Conservation (phyloP, 2,888 invertebrate genomes). For the Trilocha varians region DNA sequence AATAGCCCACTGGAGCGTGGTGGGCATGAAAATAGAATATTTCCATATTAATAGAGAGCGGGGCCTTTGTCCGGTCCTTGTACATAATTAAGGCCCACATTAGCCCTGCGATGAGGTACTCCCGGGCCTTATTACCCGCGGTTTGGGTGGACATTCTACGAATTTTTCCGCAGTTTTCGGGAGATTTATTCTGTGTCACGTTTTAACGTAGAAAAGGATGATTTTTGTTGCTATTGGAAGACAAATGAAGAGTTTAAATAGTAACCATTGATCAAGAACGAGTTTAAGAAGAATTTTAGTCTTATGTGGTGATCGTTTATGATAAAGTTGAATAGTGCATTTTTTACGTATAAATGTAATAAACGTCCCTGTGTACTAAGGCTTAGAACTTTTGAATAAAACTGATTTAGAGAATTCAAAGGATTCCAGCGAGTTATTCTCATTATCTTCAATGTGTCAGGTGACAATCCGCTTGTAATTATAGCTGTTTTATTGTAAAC, state of each 20-base stretch:
- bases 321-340: too few relatives aligned
- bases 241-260: too few relatives aligned
- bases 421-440: not conserved
- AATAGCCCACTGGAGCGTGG: not conserved
- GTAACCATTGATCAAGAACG: too few relatives aligned
- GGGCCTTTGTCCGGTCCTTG: constrained; percentile 21
- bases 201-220: not conserved
- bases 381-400: too few relatives aligned
- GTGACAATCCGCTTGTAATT: too few relatives aligned
- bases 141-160: not conserved
- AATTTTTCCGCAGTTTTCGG: not conserved
- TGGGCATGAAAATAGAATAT: constrained; percentile 29
- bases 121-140: constrained; percentile 5
- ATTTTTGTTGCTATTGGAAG: not conserved
- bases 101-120: constrained; percentile 11
- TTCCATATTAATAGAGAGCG: constrained; percentile 27
- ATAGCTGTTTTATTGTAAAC: not conserved
- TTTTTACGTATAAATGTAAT: too few relatives aligned
- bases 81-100: constrained; percentile 33
- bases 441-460: too few relatives aligned
- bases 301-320: too few relatives aligned
- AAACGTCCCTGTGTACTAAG: too few relatives aligned
- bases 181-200: not conserved
- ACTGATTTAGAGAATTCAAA: too few relatives aligned
- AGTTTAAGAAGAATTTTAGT: too few relatives aligned